Conservation (phyloP, 2,888 invertebrate genomes). For the Troilus luridus region DNA sequence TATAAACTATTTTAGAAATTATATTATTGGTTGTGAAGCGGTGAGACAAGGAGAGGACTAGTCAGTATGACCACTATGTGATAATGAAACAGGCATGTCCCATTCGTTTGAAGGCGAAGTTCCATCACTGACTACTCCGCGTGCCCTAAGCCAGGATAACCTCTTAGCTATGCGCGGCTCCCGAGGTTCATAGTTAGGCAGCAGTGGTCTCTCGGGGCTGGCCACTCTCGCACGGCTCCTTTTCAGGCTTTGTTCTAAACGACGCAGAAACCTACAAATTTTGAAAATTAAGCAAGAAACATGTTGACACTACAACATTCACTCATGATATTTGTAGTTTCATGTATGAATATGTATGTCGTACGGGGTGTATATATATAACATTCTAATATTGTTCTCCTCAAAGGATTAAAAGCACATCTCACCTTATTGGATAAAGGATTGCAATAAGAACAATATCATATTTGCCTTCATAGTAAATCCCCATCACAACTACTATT, state of each 20-base stretch:
- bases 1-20: slow-evolving; percentile 22
- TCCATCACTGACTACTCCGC: slow-evolving; percentile 62
- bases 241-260: slow-evolving; percentile 80
- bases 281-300: not conserved
- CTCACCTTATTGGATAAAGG: no score
- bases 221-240: slow-evolving; percentile 75
- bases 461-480: no score
- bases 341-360: no score
- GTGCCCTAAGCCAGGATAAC: slow-evolving; percentile 60
- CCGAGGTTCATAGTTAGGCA: slow-evolving; percentile 47
- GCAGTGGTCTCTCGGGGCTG: slow-evolving; percentile 68
- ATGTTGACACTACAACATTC: not conserved
- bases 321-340: no score
- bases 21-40: not conserved
- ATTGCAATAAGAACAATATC: no score
- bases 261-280: slow-evolving; percentile 76
- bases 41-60: slow-evolving; percentile 24
- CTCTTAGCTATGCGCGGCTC: slow-evolving; percentile 58
- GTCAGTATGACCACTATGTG: slow-evolving; percentile 49
- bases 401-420: no score
- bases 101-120: not conserved
- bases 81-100: slow-evolving; percentile 30
- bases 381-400: no score
- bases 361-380: no score
- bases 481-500: no score